phyloP scores from a whole-genome alignment of 2,113 vertebrate species.

The Nerophis lumbriciformis region DNA sequence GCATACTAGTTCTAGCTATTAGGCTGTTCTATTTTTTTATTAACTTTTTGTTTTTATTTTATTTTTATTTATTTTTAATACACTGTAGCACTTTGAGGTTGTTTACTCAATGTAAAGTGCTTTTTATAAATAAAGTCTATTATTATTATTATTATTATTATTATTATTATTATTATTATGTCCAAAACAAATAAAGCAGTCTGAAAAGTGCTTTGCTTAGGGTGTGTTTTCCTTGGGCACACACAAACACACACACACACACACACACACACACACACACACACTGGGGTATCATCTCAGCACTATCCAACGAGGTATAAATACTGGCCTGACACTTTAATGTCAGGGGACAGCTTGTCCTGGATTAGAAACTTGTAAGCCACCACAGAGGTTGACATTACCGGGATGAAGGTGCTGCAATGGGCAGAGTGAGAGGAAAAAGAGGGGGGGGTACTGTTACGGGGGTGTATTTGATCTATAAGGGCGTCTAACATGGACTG shows the following conservation, averaged over 20 bases:
- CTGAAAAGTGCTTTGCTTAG: constrained; percentile 32
- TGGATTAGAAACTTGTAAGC: constrained; percentile 92
- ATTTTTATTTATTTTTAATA: no score
- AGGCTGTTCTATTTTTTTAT: no score
- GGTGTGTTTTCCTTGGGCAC: constrained; percentile 74
- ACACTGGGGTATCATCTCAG: constrained; percentile 22
- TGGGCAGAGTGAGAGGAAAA: constrained; percentile 22
- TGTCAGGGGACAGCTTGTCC: constrained; percentile 86
- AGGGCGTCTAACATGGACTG: constrained; percentile 62
- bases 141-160: no score
- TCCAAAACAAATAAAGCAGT: no score
- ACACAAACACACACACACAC: constrained; percentile 19
- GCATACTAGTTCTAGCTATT: no score
- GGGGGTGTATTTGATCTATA: constrained; percentile 64
- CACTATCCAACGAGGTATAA: constrained; percentile 75
- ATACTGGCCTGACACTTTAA: constrained; percentile 97
- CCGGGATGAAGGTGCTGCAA: constrained; percentile 75
- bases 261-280: constrained; percentile 24
- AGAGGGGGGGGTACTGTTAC: constrained; percentile 33
- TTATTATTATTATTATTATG: no score
- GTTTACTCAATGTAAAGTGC: no score
- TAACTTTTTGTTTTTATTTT: no score
- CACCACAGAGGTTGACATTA: constrained; percentile 71
- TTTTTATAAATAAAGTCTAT: no score
- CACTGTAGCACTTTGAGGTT: no score